phyloP scores from a whole-genome alignment of 1,140 invertebrate species.

The Campodea augens region DNA sequence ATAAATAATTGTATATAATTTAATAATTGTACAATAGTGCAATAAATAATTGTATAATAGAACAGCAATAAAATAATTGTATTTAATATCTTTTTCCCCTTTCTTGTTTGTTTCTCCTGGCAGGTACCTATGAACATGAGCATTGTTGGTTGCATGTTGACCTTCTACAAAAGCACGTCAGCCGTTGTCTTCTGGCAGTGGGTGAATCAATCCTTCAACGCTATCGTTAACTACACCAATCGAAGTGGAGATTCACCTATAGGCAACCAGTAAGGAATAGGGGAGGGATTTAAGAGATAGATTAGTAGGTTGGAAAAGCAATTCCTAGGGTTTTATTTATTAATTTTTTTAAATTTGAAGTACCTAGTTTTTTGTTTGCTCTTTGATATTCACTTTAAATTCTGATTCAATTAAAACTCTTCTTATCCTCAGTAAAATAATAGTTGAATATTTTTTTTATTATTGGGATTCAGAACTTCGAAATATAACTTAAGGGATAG shows the following conservation, averaged over 20 bases:
- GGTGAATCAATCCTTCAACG: conserved; percentile 24
- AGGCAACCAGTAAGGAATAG: conserved; percentile 8
- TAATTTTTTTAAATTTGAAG: background rate
- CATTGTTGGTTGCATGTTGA: conserved; percentile 92
- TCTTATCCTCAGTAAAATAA: background rate
- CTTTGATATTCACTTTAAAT: background rate
- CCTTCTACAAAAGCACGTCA: conserved; percentile 48
- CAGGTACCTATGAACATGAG: conserved; percentile 74
- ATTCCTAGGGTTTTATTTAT: background rate
- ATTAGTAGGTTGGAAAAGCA: background rate
- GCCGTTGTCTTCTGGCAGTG: conserved; percentile 25
- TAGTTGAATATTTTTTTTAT: conserved; percentile 6
- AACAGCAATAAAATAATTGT: too few species aligned
- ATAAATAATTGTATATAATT: too few species aligned
- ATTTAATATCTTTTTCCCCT: too few species aligned
- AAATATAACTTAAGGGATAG: too few species aligned
- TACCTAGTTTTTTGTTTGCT: background rate
- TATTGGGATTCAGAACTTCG: too few species aligned
- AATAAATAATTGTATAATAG: too few species aligned
- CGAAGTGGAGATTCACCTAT: conserved; percentile 19
- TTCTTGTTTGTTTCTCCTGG: conserved; percentile 25
- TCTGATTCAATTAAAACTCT: background rate
- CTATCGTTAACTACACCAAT: conserved; percentile 24
- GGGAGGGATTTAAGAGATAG: background rate
- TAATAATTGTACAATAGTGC: too few species aligned